These are phyloP conservation scores for Phalacrocorax carbo DNA, from an alignment of 2,113 vertebrate species.

Conservation along the genomic window DNA sequence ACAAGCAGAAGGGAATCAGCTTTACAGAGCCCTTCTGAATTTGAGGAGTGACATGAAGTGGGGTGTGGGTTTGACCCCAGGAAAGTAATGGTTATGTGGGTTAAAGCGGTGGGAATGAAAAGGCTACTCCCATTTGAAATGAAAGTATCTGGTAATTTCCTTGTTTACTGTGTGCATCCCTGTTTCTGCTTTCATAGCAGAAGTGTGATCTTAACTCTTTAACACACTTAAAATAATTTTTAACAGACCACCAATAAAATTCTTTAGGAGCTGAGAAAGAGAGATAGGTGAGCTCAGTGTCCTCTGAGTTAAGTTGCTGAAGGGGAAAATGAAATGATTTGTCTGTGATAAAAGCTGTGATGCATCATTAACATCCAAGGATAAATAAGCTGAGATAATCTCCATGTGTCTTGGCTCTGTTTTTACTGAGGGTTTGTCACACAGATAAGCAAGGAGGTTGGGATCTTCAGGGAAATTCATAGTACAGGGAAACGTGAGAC, in stretches of 20 bases:
- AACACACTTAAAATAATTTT: background rate
- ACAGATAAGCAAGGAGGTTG: background rate
- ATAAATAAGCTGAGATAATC: background rate
- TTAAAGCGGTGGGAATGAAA: background rate
- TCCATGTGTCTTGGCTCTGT: background rate
- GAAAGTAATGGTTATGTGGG: background rate
- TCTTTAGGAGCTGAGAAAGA: background rate
- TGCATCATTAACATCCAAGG: background rate
- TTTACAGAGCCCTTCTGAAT: background rate
- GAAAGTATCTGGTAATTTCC: background rate
- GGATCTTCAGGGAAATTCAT: background rate
- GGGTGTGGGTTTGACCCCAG: background rate
- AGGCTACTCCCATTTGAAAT: background rate
- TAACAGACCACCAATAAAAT: background rate
- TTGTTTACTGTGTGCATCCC: rapidly evolving
- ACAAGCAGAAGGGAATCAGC: background rate
- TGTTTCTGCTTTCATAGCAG: background rate
- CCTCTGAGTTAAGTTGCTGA: background rate
- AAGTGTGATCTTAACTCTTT: background rate
- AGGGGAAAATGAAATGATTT: background rate
- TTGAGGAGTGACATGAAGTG: background rate
- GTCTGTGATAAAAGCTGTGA: background rate
- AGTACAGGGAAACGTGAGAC: background rate
- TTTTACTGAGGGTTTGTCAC: background rate
- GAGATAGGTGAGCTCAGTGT: background rate